Conservation (phyloP, 2,797 vertebrate species). For the Nasua narica region DNA sequence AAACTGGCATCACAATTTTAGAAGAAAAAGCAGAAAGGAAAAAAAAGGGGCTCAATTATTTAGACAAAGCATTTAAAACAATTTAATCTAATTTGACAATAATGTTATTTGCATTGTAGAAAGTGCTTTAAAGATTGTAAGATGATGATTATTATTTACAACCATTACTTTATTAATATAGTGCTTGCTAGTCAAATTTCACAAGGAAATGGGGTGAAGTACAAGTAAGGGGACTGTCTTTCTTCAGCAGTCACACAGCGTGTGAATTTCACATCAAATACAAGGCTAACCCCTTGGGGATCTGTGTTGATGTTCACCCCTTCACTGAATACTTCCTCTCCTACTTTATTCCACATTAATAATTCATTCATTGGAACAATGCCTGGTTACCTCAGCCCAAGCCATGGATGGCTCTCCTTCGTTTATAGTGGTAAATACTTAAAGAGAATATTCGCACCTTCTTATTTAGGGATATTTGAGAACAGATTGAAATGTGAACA, state of each 20-base stretch:
- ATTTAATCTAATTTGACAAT: background rate
- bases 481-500: conserved; percentile 73
- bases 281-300: background rate
- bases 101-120: conserved; percentile 27
- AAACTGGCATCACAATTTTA: background rate
- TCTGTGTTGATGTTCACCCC: background rate
- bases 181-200: background rate
- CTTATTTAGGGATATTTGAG: conserved; percentile 80
- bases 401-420: background rate
- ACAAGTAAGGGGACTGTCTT: background rate
- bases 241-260: background rate
- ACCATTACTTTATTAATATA: conserved; percentile 19
- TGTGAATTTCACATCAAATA: conserved; percentile 34
- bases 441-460: conserved; percentile 62
- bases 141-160: conserved; percentile 1
- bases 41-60: background rate
- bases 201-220: background rate
- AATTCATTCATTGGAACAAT: conserved; percentile 63
- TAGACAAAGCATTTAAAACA: conserved; percentile 25
- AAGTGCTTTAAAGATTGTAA: conserved; percentile 19
- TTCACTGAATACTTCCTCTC: conserved; percentile 42
- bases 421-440: conserved; percentile 49
- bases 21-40: conserved; percentile 30
- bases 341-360: conserved; percentile 55
- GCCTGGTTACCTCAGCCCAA: conserved; percentile 41